Percentiles rank a stretch among this genome's conserved stretches.
Evolutionary conservation across 2,888 invertebrate species (phyloP).

Genomic region (Hartigia nigra): DNA sequence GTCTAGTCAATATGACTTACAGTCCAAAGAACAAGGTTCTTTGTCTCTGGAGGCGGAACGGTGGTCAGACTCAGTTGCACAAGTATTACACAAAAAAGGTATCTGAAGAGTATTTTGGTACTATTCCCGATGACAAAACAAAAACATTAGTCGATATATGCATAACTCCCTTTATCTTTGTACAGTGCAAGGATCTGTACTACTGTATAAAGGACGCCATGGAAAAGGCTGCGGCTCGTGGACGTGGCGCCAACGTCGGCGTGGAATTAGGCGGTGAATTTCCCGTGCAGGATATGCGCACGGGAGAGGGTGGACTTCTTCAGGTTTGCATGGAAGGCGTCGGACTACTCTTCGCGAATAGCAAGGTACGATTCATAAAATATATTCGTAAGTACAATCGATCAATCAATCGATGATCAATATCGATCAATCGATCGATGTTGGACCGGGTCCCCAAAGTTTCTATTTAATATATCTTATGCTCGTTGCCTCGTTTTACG

Average conservation of each 20-base stretch:
- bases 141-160: neutral
- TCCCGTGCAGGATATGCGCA: slow-evolving; percentile 96
- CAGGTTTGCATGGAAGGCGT: slow-evolving; percentile 99
- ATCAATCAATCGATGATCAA: no score
- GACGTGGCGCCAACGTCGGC: slow-evolving; percentile 81
- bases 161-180: slow-evolving; percentile 27
- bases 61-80: slow-evolving; percentile 93
- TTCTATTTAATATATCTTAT: neutral
- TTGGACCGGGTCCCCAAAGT: neutral
- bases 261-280: slow-evolving; percentile 94
- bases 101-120: slow-evolving; percentile 26
- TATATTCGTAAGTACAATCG: slow-evolving; percentile 6
- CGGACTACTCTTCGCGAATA: slow-evolving; percentile 97
- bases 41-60: slow-evolving; percentile 96
- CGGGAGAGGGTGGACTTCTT: slow-evolving; percentile 96
- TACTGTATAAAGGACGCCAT: slow-evolving; percentile 99
- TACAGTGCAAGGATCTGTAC: slow-evolving; percentile 96
- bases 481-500: neutral
- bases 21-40: slow-evolving; percentile 98
- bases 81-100: slow-evolving; percentile 99
- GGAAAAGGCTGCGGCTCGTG: slow-evolving; percentile 83
- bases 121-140: neutral
- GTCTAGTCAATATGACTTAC: slow-evolving; percentile 99
- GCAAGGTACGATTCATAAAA: slow-evolving; percentile 84
- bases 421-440: neutral